Base-by-base conservation (phyloP, 2,797 vertebrate species). In the Petrocephalus sullivani region DNA sequence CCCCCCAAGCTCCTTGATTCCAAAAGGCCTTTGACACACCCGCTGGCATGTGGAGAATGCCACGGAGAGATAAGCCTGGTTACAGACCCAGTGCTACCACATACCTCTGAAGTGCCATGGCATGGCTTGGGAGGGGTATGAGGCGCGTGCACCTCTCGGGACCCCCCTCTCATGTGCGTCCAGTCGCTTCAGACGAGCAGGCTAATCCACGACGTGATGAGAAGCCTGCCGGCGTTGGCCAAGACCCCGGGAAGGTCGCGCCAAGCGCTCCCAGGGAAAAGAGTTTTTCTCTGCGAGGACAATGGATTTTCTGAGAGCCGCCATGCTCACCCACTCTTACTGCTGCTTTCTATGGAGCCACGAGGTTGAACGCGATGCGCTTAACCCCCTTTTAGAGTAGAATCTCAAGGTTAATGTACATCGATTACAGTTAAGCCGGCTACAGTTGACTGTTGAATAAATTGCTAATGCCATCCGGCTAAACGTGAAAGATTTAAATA, bases 41-140 rank as follows among this genome's bases (percentile, higher is more conserved):
- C 91, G 89, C 92, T 95, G 93, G 93, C 94, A 96, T 96, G 91
- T 91, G 86, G 94, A 91, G 94, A 95, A 96, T 96, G 94, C 93
- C 92, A 71, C 91, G 90, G 91, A 85, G 90, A 93, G 92, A 90
- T 91, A 92, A 93, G 92, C 91, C 88, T 64, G 89, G 90, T 87
- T 78, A 83, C 75, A 89, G 90, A 87, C 88, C 83, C 88, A 88
- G 88, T 88, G 87, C 91, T 89, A 91, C 89, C 92, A 91, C 95
- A 96, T 95, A 95, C 95, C 94, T 93, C 91, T 87, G 23, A 89
- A 88, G 78, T 91, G 91, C 91, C 92, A 92, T 89, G 92, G 91
- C 91, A 90, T 89, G 91, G 91, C 91, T 92, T 91, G 86, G 88
- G 91, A 90, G 88, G 91, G 91, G 90, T 91, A 90, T 89, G 90